Base-by-base conservation (phyloP, 1,140 invertebrate genomes). In the Achroia grisella region DNA sequence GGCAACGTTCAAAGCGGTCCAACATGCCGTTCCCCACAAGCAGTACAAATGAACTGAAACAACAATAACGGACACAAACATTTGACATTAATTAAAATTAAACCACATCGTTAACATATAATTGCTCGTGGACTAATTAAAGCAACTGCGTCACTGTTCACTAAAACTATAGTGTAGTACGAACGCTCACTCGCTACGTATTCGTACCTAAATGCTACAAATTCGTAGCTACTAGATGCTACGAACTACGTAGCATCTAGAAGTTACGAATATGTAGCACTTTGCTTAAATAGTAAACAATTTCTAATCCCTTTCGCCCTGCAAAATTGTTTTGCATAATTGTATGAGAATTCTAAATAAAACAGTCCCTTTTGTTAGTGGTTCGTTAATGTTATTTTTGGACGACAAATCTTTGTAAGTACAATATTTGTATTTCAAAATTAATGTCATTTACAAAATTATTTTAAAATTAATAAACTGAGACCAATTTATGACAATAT, bases 281-380 rank as follows among this genome's bases (percentile, higher is more conserved):
- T 23, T 23, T 6, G 17, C 17, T 23, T 2, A 23, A 23, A 23
- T 23, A 23, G 17, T 23, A 23, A 23, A 23, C 17, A 23, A 23
- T 29, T 31, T 31, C 33, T 52, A 47, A 47, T 52, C 46, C 50
- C 43, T 52, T 52, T 52, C 46, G 44, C 46, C 33, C 36, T 33
- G 35, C 23, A 29, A 44, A 31, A 49, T 34, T 37, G 29, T 32
- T 49, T 52, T 52, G 50, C 50, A 46, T 52, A 52, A 46, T 52
- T 44, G 39, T 45, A 52, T 52, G 46, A 23, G 44, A 52, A 52
- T 46, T 39, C 40, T 39, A 50, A 44, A 50, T 44, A 50, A 50
- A 44, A 37, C 35, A 13, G 35, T 37, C 35, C 35, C 35, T 37
- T 37, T 37, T 37, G 35, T 37, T 37, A 14, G 14, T 37, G 35